Percentiles rank a stretch among this genome's conserved stretches.
Evolutionary conservation across 2,113 vertebrate species (phyloP).

Genomic region (Rhynchomys soricoides): DNA sequence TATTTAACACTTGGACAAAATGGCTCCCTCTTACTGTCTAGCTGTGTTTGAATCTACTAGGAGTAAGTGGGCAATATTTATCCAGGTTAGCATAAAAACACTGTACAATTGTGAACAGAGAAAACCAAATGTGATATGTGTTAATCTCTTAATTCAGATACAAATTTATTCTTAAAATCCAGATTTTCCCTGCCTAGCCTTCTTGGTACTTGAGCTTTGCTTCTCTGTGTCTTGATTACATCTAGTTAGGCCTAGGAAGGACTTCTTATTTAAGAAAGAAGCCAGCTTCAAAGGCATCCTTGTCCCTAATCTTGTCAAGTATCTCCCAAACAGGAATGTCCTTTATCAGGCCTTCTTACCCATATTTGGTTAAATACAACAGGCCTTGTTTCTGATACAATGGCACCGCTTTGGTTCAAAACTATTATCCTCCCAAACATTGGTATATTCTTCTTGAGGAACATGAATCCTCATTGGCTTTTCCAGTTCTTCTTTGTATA

Average conservation of each 20-base stretch:
- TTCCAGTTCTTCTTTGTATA: not conserved
- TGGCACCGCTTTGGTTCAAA: not conserved
- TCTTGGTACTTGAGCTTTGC: not conserved
- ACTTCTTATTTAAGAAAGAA: slow-evolving; percentile 7
- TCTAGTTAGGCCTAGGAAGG: not conserved
- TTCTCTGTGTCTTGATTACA: not conserved
- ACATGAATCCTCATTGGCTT: not conserved
- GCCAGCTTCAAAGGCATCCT: not conserved
- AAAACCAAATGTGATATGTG: not conserved
- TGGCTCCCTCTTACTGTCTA: not conserved
- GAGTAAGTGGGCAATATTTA: not conserved
- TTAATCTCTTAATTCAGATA: not conserved
- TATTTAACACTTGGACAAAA: slow-evolving; percentile 40
- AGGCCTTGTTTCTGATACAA: not conserved
- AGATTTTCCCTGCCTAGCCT: not conserved
- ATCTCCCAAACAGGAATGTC: not conserved
- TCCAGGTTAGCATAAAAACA: slow-evolving; percentile 33
- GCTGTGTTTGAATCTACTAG: slow-evolving; percentile 15
- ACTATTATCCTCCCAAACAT: not conserved
- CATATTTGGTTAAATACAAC: not conserved
- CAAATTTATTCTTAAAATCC: not conserved
- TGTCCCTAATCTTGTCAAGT: not conserved
- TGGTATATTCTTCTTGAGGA: not conserved
- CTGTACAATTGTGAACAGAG: not conserved
- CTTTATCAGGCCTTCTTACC: not conserved